phyloP scores from a whole-genome alignment of 2,797 vertebrate genomes.

The Pelochelys cantorii region DNA sequence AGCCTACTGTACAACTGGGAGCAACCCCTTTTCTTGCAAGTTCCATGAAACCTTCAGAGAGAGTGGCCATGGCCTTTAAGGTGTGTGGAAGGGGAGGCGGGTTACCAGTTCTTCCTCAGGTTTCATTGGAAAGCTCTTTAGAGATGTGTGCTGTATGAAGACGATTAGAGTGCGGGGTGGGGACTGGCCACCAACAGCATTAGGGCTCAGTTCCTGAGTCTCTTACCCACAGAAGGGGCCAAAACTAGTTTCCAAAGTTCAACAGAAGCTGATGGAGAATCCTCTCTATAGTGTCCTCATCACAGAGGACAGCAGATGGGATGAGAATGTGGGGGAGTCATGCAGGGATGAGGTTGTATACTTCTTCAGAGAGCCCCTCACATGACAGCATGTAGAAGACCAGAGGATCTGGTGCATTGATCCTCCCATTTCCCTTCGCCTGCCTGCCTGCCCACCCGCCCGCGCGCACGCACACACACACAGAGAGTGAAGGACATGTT shows the following conservation, averaged over 20 bases:
- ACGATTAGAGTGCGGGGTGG: background rate
- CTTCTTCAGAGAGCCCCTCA: background rate
- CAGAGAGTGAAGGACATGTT: background rate
- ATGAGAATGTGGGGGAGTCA: background rate
- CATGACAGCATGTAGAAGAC: background rate
- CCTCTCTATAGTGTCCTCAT: background rate
- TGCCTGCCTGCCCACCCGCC: too few species aligned
- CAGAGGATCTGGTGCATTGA: background rate
- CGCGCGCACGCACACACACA: fast-evolving
- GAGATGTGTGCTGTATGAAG: background rate
- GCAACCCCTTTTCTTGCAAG: background rate
- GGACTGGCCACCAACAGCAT: background rate
- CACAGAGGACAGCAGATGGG: background rate
- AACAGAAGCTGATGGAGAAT: background rate
- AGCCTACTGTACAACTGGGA: background rate
- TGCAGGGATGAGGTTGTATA: background rate
- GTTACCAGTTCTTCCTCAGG: background rate
- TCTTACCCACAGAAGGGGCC: background rate
- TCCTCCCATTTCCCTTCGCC: background rate
- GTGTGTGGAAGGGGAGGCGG: background rate
- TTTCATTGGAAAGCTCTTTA: background rate
- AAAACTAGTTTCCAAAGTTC: background rate
- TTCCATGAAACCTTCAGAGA: background rate
- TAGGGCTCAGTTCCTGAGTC: background rate
- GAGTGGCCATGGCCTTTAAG: background rate